Evolutionary conservation across 2,797 vertebrate species (phyloP).

Genomic region (Ctenochaetus hawaiiensis): DNA sequence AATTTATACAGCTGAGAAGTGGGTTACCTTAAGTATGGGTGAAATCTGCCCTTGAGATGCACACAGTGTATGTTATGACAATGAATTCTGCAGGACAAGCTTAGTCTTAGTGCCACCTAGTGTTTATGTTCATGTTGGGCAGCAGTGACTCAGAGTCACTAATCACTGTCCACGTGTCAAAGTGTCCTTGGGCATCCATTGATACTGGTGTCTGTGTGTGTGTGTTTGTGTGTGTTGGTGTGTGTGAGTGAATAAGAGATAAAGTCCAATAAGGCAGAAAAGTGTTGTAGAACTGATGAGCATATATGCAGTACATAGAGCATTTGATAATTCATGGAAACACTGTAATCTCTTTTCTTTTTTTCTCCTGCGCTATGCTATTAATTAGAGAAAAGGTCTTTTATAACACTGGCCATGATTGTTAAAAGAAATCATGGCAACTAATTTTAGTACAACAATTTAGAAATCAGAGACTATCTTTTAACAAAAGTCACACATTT

Average conservation of each 20-base stretch:
- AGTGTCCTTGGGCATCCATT: background rate
- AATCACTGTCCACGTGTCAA: background rate
- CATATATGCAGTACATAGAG: too few species aligned
- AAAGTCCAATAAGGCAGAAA: too few species aligned
- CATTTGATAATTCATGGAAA: too few species aligned
- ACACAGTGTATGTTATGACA: background rate
- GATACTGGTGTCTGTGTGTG: background rate
- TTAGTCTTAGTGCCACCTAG: slow-evolving; percentile 49
- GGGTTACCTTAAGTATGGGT: background rate
- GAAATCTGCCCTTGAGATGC: slow-evolving; percentile 56
- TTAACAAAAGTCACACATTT: background rate
- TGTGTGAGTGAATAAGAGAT: background rate
- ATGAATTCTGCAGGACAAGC: slow-evolving; percentile 2
- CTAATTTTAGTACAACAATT: background rate
- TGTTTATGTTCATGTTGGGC: slow-evolving; percentile 24
- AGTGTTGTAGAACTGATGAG: too few species aligned
- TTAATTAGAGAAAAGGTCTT: too few species aligned
- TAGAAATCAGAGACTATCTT: background rate
- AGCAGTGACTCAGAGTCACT: background rate
- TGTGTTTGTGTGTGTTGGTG: background rate
- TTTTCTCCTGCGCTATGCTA: too few species aligned
- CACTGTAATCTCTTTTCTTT: too few species aligned
- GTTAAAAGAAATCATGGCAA: background rate
- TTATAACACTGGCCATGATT: background rate
- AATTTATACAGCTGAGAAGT: slow-evolving; percentile 10